Evolutionary conservation across 2,113 vertebrate species (phyloP), one percentile per base, ranked within the genome.

Genomic region (Xiphophorus maculatus): DNA sequence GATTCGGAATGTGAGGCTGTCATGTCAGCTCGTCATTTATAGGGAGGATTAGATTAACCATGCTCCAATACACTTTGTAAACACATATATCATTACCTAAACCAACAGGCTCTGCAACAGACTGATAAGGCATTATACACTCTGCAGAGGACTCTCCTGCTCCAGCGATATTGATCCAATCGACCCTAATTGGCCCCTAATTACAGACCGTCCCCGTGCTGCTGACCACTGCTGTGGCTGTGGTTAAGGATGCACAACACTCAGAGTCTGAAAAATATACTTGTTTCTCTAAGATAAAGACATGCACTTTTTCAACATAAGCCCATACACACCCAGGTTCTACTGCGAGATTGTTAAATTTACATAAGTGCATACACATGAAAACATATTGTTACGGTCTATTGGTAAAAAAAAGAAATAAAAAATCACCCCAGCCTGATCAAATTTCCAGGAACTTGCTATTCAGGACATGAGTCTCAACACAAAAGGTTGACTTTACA

Each of bases 61-160:
- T 77, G 65, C 87, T 83, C 83, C 87, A 77, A 85, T 78, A 74
- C 71, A 28, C 71, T 61, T 83, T 74, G 89, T 87, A 90, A 92
- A 93, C 92, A 91, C 85, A 91, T 87, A 86, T 83, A 90, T 91
- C 92, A 90, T 88, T 79, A 85, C 75, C 87, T 84, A 84, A 85
- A 87, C 83, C 76, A 84, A 83, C 89, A 89, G 85, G 25, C 69
- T 75, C 91, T 91, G 90, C 64, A 22, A 13, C 11, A 1, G 48
- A 28, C 83, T 66, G 91, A 92, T 93, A 92, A 91, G 89, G 37
- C 76, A 14, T 74, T 76, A 83, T 19, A 88, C 76, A 80, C 79
- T 74, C 86, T 25, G 76, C 63, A 12, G 58, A 76, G 71, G 82
- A 83, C 84, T 90, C 77, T 79, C 27, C 75, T 71, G 60, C 80